These are phyloP conservation scores for Drosophila punjabiensis DNA, from an alignment of 1,140 invertebrate species.

Conservation along the genomic window DNA sequence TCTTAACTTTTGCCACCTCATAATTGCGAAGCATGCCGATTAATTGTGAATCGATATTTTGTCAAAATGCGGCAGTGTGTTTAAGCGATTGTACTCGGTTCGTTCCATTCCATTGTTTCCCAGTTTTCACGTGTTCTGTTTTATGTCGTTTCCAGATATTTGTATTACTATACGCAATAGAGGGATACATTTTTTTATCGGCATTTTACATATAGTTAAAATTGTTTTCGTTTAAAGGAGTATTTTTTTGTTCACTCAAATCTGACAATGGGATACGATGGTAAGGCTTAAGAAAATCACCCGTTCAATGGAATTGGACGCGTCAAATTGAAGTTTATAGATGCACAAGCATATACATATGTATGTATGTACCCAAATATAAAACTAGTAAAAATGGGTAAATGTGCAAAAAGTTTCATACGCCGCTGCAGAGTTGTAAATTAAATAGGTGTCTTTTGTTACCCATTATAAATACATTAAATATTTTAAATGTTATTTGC, in stretches of 20 bases:
- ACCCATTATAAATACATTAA: no score
- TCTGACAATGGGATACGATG: conserved; percentile 68
- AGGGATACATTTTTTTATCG: conserved; percentile 71
- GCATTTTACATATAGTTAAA: conserved; percentile 61
- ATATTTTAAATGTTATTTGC: neutral
- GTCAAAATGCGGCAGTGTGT: conserved; percentile 15
- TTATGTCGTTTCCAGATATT: conserved; percentile 71
- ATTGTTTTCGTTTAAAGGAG: conserved; percentile 45
- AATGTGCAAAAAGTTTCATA: neutral
- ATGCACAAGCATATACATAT: conserved; percentile 16
- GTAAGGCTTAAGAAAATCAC: conserved; percentile 25
- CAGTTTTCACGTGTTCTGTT: conserved; percentile 71
- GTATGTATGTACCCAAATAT: conserved; percentile 25
- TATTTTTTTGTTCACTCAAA: conserved; percentile 33
- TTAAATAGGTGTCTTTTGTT: neutral
- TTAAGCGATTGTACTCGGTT: conserved; percentile 1
- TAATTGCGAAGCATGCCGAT: conserved; percentile 24
- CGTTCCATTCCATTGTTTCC: conserved; percentile 54
- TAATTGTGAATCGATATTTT: neutral
- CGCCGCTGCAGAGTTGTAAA: neutral
- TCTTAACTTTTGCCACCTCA: neutral
- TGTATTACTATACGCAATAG: conserved; percentile 65
- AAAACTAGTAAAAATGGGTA: conserved; percentile 7
- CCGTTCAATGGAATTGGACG: conserved; percentile 14
- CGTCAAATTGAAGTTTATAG: neutral